Percentiles rank a stretch among this genome's conserved stretches.
phyloP scores from a whole-genome alignment of 2,113 vertebrate species.

The Progne subis region DNA sequence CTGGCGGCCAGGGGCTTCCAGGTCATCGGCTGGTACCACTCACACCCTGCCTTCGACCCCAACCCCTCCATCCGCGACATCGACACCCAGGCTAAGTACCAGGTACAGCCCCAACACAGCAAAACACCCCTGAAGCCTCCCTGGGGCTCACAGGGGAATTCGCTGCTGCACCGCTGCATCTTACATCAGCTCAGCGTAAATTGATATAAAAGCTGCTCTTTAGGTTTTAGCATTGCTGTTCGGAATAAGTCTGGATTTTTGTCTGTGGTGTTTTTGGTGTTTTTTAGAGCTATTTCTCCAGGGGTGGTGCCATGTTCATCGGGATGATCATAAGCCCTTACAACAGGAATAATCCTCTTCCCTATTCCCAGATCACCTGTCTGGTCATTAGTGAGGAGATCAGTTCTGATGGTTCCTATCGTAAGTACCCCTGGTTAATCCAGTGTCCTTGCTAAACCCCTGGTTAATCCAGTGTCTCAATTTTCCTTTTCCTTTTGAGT shows the following conservation, averaged over 20 bases:
- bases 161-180: not conserved
- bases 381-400: slow-evolving; percentile 89
- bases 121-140: not conserved
- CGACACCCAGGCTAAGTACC: slow-evolving; percentile 95
- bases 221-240: not conserved
- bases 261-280: not conserved
- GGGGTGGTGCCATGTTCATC: slow-evolving; percentile 94
- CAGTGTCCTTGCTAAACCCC: not conserved
- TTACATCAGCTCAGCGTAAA: not conserved
- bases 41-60: slow-evolving; percentile 93
- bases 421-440: slow-evolving; percentile 74
- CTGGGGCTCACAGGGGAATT: too few species aligned
- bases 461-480: not conserved
- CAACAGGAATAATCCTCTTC: slow-evolving; percentile 89
- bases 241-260: not conserved
- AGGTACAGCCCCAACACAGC: slow-evolving; percentile 74
- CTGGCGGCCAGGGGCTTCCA: slow-evolving; percentile 84
- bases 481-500: not conserved
- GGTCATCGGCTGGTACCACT: slow-evolving; percentile 97
- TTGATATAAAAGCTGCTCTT: accelerated
- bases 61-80: slow-evolving; percentile 95
- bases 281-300: slow-evolving; percentile 94
- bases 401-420: slow-evolving; percentile 81
- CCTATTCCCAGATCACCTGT: slow-evolving; percentile 93
- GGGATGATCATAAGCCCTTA: slow-evolving; percentile 98